Conservation (phyloP, 1,140 invertebrate genomes). For the Gerris buenoi region DNA sequence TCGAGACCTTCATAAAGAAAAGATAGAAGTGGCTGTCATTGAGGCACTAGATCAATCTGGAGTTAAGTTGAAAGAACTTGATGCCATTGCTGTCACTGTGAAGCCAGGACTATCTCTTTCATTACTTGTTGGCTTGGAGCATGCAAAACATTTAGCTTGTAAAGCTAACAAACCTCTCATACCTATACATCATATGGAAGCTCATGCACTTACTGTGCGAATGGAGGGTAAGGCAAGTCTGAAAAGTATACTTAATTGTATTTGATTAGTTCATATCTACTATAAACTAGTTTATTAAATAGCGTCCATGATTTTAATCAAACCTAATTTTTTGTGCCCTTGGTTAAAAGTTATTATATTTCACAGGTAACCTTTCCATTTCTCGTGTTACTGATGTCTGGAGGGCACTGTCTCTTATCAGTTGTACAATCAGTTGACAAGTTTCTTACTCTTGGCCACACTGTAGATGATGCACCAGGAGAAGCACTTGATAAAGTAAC, state of each 20-base stretch:
- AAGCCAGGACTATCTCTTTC: conserved; percentile 73
- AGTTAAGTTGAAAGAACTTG: conserved; percentile 52
- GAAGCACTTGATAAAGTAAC: conserved; percentile 23
- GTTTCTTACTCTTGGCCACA: conserved; percentile 63
- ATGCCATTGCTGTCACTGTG: conserved; percentile 81
- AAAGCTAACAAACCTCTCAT: conserved; percentile 68
- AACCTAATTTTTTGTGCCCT: conserved; percentile 5
- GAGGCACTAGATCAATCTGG: conserved; percentile 47
- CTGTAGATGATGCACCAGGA: conserved; percentile 74
- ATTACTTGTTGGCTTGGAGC: conserved; percentile 61
- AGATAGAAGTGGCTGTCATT: conserved; percentile 61
- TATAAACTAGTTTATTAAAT: neutral
- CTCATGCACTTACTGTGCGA: conserved; percentile 80
- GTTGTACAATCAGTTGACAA: conserved; percentile 57
- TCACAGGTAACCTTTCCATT: conserved; percentile 65
- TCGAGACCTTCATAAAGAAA: conserved; percentile 56
- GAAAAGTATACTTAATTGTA: too few species aligned
- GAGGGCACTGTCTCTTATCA: conserved; percentile 76
- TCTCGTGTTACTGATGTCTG: conserved; percentile 75
- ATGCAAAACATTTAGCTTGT: conserved; percentile 63
- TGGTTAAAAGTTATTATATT: neutral
- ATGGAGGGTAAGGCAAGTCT: conserved; percentile 42
- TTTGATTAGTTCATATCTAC: too few species aligned
- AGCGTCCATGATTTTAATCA: conserved; percentile 9
- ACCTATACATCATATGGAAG: conserved; percentile 97